A percentile compares a stretch with the other conserved stretches of the same genome.
These are phyloP conservation scores for Microctenopoma steveboyesi DNA, from an alignment of 2,797 vertebrate genomes.

Conservation along the genomic window DNA sequence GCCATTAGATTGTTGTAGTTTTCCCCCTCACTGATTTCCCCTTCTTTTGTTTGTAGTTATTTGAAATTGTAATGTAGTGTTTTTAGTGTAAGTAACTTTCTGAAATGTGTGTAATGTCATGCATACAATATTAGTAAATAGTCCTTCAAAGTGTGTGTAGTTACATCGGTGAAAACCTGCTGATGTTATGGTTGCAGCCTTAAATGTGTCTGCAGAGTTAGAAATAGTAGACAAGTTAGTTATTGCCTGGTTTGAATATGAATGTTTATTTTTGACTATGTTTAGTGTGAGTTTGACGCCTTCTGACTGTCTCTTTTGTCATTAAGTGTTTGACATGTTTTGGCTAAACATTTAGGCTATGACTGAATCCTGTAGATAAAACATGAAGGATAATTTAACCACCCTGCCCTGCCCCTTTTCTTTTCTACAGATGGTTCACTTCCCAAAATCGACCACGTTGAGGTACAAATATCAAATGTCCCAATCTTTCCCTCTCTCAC, in stretches of 20 bases:
- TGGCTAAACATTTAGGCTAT: slow-evolving; percentile 43
- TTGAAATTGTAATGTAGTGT: not conserved
- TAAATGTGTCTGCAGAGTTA: too few relatives aligned
- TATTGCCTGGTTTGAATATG: slow-evolving; percentile 16
- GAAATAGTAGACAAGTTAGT: not conserved
- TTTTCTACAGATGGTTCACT: slow-evolving; percentile 88
- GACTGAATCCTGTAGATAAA: slow-evolving; percentile 50
- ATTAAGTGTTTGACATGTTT: slow-evolving; percentile 31
- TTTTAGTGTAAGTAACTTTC: not conserved
- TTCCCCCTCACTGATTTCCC: not conserved
- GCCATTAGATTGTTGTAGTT: not conserved
- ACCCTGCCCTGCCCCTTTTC: slow-evolving; percentile 83
- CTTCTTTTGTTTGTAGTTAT: not conserved
- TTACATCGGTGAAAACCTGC: not conserved
- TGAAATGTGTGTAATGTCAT: not conserved
- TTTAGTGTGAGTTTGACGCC: slow-evolving; percentile 4
- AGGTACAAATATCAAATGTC: slow-evolving; percentile 87
- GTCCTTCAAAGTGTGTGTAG: too few relatives aligned
- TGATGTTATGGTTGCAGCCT: not conserved
- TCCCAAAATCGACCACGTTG: slow-evolving; percentile 82
- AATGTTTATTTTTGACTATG: not conserved
- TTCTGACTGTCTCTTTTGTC: slow-evolving; percentile 27
- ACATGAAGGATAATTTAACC: slow-evolving; percentile 81
- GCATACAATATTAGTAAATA: too few relatives aligned
- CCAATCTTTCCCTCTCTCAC: slow-evolving; percentile 75